Conservation (phyloP, 2,888 invertebrate species). For the Calliopum simillimum region DNA sequence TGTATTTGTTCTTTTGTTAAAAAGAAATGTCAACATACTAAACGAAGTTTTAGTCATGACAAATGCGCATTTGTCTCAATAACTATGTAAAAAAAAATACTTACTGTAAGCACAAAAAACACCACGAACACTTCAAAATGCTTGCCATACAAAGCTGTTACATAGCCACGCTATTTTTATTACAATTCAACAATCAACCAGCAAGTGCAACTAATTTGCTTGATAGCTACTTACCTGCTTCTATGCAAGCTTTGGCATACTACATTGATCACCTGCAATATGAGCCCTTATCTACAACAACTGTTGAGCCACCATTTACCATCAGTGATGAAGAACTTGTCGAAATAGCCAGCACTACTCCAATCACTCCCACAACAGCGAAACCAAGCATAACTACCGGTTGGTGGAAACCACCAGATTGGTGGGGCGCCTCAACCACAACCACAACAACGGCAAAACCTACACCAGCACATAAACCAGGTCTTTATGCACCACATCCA, state of each 20-base stretch:
- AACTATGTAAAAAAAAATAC: no score
- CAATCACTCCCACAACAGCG: conserved; percentile 30
- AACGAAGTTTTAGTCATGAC: no score
- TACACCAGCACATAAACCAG: conserved; percentile 58
- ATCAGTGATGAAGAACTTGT: conserved; percentile 43
- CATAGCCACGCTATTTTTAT: neutral
- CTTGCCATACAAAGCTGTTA: neutral
- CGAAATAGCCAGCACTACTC: conserved; percentile 36
- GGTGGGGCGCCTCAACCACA: conserved; percentile 52
- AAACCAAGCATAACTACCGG: conserved; percentile 37
- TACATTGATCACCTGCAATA: conserved; percentile 66
- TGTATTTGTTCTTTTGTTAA: no score
- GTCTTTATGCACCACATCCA: conserved; percentile 56
- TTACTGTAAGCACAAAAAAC: no score
- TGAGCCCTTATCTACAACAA: conserved; percentile 62
- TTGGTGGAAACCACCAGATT: conserved; percentile 60
- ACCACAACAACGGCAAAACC: conserved; percentile 52
- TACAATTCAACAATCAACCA: no score
- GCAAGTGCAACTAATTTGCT: conserved; percentile 53
- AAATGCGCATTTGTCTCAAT: no score
- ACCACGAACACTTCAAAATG: no score
- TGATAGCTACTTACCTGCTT: conserved; percentile 64
- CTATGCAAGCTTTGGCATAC: conserved; percentile 67
- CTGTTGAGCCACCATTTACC: conserved; percentile 65
- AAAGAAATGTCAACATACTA: no score